Base-by-base conservation (phyloP, 2,113 vertebrate genomes). In the Hiodon alosoides region DNA sequence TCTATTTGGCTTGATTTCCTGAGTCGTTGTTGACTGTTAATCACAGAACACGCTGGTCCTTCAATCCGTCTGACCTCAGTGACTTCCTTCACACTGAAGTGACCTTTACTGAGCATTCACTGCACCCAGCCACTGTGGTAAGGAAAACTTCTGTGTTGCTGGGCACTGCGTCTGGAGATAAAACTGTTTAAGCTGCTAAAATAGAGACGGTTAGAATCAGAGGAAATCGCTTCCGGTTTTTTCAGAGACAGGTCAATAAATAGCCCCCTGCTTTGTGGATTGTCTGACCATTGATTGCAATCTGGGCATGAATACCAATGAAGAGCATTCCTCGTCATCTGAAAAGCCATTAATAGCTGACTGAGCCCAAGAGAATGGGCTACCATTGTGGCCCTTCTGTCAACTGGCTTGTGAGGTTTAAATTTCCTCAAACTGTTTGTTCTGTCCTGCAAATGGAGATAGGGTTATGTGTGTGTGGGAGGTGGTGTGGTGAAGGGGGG, bases 361-460 rank as follows among this genome's bases (percentile, higher is more conserved):
- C 85, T 86, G 77, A 83, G 69, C 60, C 70, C 83, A 89, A 87
- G 88, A 87, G 31, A 87, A 89, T 81, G 54, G 72, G 76, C 75
- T 78, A 51, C 72, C 75, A 82, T 81, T 83, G 79, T 85, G 75
- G 78, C 54, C 74, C 57, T 69, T 76, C 77, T 72, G 76, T 78
- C 83, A 80, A 87, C 80, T 85, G 71, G 84, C 74, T 57, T 71
- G 75, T 64, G 80, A 87, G 84, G 86, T 79, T 91, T 86, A 76
- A 78, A 83, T 93, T 91, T 92, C 90, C 84, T 82, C 83, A 88
- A 78, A 85, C 86, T 80, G 85, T 81, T 87, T 80, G 80, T 73
- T 81, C 77, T 72, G 77, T 72, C 83, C 89, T 84, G 81, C 85
- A 90, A 89, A 88, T 64, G 13, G 84, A 81, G 61, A 70, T 82